Conservation (phyloP, 2,113 vertebrate genomes). For the Psilopsiagon aurifrons region DNA sequence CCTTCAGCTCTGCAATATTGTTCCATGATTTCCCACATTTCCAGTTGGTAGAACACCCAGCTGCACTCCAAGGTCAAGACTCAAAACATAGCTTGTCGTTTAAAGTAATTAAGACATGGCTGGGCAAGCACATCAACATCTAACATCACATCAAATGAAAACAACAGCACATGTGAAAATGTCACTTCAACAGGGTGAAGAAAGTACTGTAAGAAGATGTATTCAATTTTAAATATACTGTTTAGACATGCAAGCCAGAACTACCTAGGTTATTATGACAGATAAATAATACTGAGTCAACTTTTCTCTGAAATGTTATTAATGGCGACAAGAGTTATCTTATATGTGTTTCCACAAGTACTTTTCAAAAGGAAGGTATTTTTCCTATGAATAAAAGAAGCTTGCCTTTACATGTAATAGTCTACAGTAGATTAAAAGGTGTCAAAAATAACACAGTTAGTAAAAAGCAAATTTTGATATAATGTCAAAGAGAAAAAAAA, state of each 20-base stretch:
- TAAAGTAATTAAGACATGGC: not conserved
- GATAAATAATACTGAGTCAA: not conserved
- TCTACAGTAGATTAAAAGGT: not conserved
- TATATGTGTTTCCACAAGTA: not conserved
- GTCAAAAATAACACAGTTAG: not conserved
- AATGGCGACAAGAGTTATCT: not conserved
- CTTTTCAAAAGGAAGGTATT: not conserved
- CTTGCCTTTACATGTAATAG: not conserved
- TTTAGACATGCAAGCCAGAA: not conserved
- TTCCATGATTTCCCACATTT: constrained; percentile 4
- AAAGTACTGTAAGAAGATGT: not conserved
- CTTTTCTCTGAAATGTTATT: not conserved
- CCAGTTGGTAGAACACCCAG: constrained; percentile 53
- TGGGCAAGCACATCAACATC: not conserved
- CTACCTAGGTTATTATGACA: not conserved
- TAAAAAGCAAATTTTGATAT: not conserved
- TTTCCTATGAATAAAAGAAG: not conserved
- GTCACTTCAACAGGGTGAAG: not conserved
- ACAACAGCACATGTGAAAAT: not conserved
- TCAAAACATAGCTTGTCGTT: not conserved
- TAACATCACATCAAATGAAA: not conserved
- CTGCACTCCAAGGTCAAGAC: constrained; percentile 43
- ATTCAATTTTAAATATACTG: not conserved
- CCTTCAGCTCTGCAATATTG: constrained; percentile 56
- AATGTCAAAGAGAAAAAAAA: not conserved